Base-by-base conservation (phyloP, 1,140 invertebrate genomes). In the Ostrea denselamellosa region DNA sequence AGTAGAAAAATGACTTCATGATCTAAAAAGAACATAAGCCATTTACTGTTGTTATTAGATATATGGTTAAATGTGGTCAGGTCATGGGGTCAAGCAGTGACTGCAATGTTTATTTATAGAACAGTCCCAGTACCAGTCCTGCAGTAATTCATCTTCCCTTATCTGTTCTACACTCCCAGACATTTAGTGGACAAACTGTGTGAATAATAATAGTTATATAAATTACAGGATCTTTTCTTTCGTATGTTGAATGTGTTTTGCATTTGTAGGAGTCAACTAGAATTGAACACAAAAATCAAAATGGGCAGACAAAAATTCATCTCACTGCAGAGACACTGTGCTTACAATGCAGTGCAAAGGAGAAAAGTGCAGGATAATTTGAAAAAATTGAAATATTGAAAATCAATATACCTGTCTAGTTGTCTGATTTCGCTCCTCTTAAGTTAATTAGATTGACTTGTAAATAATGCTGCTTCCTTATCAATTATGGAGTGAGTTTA, bases 401-500 rank as follows among this genome's bases (percentile, higher is more conserved):
- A 77, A 77, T 77, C 68, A 34, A 77, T 77, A 14, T 25, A 34
- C 68, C 22, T 77, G 68, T 28, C 68, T 77, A 25, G 25, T 34
- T 34, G 68, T 28, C 68, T 10, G 68, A 28, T 14, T 28, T 77
- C 68, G 14, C 68, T 28, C 28, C 25, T 25, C 25, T 28, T 77
- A 25, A 77, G 68, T 77, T 77, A 77, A 77, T 77, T 77, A 77
- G 68, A 77, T 77, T 77, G 68, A 77, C 25, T 77, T 77, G 68
- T 77, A 77, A 77, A 77, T 77, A 77, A 12, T 28, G 68, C 28
- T 77, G 8, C 68, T 77, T 77, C 68, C 28, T 28, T 25, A 77
- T 77, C 68, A 77, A 77, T 77, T 77, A 77, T 77, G 22, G 28
- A 77, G 9, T 12, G 28, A 77, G 68, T 28, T 28, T 77, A 77